These are phyloP conservation scores for Copidosoma aretas DNA, from an alignment of 2,888 invertebrate genomes.

Conservation along the genomic window DNA sequence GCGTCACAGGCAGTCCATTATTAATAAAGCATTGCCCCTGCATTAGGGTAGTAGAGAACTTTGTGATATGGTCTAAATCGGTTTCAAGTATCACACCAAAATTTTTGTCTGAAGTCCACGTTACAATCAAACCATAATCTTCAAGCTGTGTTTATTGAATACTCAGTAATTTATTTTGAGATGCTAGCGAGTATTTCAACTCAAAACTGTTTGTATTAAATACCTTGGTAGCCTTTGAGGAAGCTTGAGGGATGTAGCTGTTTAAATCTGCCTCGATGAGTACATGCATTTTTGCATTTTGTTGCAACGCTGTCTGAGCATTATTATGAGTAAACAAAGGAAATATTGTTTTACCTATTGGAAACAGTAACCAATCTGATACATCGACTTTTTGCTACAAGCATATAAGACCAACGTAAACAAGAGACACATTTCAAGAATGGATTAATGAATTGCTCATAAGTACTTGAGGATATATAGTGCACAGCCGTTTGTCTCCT, in stretches of 20 bases:
- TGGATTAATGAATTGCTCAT: not conserved
- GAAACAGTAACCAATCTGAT: slow-evolving; percentile 62
- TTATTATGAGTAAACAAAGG: slow-evolving; percentile 58
- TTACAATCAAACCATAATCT: slow-evolving; percentile 78
- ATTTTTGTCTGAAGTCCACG: slow-evolving; percentile 80
- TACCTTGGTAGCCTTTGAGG: slow-evolving; percentile 57
- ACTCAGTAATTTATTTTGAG: no score
- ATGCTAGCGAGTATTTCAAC: slow-evolving; percentile 6
- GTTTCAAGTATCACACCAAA: slow-evolving; percentile 79
- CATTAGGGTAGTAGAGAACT: slow-evolving; percentile 75
- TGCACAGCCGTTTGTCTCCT: slow-evolving; percentile 65
- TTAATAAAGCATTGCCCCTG: slow-evolving; percentile 77
- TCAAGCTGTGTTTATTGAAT: slow-evolving; percentile 68
- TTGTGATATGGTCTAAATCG: slow-evolving; percentile 77
- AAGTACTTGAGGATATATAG: slow-evolving; percentile 67
- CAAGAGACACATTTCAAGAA: not conserved
- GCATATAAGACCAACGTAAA: slow-evolving; percentile 16
- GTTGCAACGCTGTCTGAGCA: slow-evolving; percentile 46
- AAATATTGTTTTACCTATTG: slow-evolving; percentile 57
- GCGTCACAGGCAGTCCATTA: slow-evolving; percentile 76
- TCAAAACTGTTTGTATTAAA: no score
- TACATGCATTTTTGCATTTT: slow-evolving; percentile 55
- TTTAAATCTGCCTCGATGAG: slow-evolving; percentile 60
- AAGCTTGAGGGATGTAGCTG: slow-evolving; percentile 51
- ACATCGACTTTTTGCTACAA: slow-evolving; percentile 62